phyloP scores from a whole-genome alignment of 2,113 vertebrate species.

The Oreocharis arfaki region DNA sequence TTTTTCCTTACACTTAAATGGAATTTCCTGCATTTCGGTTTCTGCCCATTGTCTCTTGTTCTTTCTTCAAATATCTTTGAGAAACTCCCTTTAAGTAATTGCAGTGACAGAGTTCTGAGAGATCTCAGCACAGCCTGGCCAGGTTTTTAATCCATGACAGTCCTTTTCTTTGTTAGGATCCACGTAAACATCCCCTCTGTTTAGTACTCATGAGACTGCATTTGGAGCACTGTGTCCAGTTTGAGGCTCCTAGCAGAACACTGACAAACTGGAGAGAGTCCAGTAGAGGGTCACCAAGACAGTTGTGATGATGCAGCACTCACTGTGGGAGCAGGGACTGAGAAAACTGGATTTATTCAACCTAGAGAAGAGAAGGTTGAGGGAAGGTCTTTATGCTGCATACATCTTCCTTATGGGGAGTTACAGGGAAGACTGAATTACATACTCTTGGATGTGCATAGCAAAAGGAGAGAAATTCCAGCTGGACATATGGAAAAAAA shows the following conservation, averaged over 20 bases:
- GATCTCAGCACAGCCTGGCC: not conserved
- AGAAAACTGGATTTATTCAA: not conserved
- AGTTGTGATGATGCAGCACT: not conserved
- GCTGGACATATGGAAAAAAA: not conserved
- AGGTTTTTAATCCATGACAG: not conserved
- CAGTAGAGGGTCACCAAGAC: not conserved
- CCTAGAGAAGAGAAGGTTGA: not conserved
- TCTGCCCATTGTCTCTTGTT: not conserved
- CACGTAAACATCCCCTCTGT: not conserved
- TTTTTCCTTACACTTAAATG: not conserved
- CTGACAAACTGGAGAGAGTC: not conserved
- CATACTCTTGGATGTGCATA: not conserved
- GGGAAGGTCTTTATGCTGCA: not conserved
- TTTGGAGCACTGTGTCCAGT: not conserved
- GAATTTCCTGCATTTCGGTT: not conserved
- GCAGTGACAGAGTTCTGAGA: not conserved
- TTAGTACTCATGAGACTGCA: not conserved
- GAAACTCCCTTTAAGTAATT: not conserved
- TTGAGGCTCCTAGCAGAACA: not conserved
- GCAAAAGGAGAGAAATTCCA: not conserved
- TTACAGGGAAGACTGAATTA: not conserved
- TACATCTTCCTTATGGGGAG: not conserved
- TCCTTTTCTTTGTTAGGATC: not conserved
- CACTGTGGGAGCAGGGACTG: not conserved
- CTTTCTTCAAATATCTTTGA: not conserved